Evolutionary conservation across 2,113 vertebrate species (phyloP), one percentile per base, ranked within the genome.

Genomic region (Riparia riparia): DNA sequence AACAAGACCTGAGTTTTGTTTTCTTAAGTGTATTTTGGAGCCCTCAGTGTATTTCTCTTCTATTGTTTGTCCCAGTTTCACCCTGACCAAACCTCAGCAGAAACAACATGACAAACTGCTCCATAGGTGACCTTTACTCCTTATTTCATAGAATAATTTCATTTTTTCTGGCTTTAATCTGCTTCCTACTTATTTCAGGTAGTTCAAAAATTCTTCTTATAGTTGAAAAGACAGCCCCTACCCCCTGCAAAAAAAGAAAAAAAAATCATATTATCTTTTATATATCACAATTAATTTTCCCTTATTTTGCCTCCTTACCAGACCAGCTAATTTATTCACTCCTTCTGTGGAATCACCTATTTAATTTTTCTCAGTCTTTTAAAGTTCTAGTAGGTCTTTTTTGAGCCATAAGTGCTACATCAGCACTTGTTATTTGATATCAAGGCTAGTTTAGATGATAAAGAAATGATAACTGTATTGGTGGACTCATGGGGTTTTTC

Each of bases 221-320:
- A 47, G 37, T 64, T 50, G 12, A 76, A 76, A 82, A 82, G 12
- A 69, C 7, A 72, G 5, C 1, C 7, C 13, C 4, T 2, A 2
- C 11, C 17, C 3, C 10, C 2, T 20, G 2, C 4, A 24, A 73
- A 63, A 85, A 37, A 37, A 37, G 37, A 5, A 2, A 7, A 42
- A 42, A 5, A 2, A 7, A 2, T 28, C n/a, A 26, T 1, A 26
- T 0, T 2, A 7, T n/a, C 16, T 69, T 83, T 80, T 39, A 34
- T 69, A 61, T 8, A 53, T 7, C 2, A 41, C 7, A 56, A 10
- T 58, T 85, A 32, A 26, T 82, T 85, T 88, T 26, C 9, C 12
- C 5, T 10, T 69, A 29, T 32, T 77, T 77, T 90, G 1, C 21
- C 31, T 58, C 11, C 18, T 65, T 44, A 57, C 11, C 10, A 47